A percentile compares a stretch with the other conserved stretches of the same genome.
phyloP scores from a whole-genome alignment of 2,888 invertebrate genomes.

The Diplazon laetatorius region DNA sequence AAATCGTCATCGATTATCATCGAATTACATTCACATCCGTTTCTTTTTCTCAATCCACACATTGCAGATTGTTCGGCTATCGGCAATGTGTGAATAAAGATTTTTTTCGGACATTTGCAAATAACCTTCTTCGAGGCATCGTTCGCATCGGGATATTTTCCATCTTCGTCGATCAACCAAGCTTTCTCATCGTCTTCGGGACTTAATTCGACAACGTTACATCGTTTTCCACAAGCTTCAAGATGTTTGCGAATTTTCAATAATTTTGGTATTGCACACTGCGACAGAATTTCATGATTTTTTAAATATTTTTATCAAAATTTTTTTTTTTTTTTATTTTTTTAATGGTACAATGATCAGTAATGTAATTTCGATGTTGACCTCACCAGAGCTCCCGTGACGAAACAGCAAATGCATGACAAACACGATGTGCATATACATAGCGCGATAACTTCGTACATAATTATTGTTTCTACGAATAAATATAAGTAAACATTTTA shows the following conservation, averaged over 20 bases:
- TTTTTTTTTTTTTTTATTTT: too few species aligned
- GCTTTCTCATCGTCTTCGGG: not conserved
- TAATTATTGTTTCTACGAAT: too few species aligned
- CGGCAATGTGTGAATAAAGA: constrained; percentile 47
- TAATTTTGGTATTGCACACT: constrained; percentile 58
- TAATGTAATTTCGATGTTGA: too few species aligned
- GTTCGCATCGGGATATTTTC: constrained; percentile 12
- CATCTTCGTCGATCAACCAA: not conserved
- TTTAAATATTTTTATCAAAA: too few species aligned
- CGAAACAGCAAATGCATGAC: constrained; percentile 69
- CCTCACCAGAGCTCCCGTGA: constrained; percentile 69
- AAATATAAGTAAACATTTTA: too few species aligned
- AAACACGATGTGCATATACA: constrained; percentile 69
- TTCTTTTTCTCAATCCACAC: constrained; percentile 24
- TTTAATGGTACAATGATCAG: too few species aligned
- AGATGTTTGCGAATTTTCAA: constrained; percentile 48
- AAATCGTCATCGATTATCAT: constrained; percentile 29
- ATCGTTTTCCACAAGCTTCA: constrained; percentile 3
- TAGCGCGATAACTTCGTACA: constrained; percentile 68
- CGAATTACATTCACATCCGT: constrained; percentile 38
- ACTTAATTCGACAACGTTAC: not conserved
- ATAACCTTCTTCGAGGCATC: constrained; percentile 12
- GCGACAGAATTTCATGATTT: not conserved
- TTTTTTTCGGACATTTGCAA: constrained; percentile 45
- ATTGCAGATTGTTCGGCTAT: constrained; percentile 33